Base-by-base conservation (phyloP, 2,888 invertebrate genomes). In the Cremastinae sp. region DNA sequence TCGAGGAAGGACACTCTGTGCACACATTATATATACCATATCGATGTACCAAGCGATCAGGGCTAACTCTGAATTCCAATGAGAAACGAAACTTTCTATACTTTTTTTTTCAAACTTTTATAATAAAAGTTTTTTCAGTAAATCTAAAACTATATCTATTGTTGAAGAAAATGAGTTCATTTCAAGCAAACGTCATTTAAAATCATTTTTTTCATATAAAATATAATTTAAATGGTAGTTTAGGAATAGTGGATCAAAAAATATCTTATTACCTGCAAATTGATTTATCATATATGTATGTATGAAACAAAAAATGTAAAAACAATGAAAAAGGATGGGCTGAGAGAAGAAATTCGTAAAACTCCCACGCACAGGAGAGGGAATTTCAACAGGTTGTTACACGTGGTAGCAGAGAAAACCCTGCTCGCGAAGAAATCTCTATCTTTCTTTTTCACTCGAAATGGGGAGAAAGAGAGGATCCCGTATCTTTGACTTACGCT, bases 1-100 rank as follows among this genome's bases (percentile, higher is more conserved):
- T 86, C 80, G 83, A 79, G 81, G 2, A 28, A 28, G 5, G 5
- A 28, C 5, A 74, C 76, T 73, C 69, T 73, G n/a, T n/a, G n/a
- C n/a, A 54, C 70, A 73, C 82, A 88, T 87, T 86, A 86, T 86
- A 81, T 86, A 86, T 86, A 81, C 85, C 74, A 72, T 84, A 86
- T 86, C 85, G 86, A 88, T 87, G n/a, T n/a, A 85, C 84, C 82
- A 84, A 79, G 81, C 80, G 81, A n/a, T n/a, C n/a, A 81, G 81
- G 82, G 79, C 83, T 83, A 51, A 18, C 58, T 66, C 38, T 82
- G 85, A 85, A 86, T 88, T 84, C 76, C 86, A 86, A 87, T 86
- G 85, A 86, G 84, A 78, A 68, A 71, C n/a, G 58, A 16, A 36
- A 12, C 36, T 38, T 2, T 14, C 12, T 16, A 14, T 43, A 34